These are phyloP conservation scores for Myotis brandtii DNA, from an alignment of 2,113 vertebrate genomes.

Conservation along the genomic window DNA sequence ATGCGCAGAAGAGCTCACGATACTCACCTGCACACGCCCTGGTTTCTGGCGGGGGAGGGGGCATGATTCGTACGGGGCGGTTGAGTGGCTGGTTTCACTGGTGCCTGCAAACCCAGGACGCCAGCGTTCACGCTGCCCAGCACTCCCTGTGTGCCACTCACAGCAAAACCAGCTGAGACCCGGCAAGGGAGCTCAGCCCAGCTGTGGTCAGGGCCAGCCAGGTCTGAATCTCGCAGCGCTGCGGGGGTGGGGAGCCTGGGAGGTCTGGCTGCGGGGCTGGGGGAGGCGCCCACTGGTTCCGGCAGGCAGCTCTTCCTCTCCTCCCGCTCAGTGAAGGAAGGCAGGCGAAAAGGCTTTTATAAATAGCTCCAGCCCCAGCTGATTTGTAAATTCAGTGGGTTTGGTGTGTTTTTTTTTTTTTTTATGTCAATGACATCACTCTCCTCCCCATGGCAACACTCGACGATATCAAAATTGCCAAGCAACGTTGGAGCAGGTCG, in stretches of 20 bases:
- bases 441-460: slow-evolving; percentile 90
- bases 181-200: slow-evolving; percentile 36
- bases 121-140: background rate
- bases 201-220: slow-evolving; percentile 56
- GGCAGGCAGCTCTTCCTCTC: slow-evolving; percentile 70
- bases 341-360: slow-evolving; percentile 80
- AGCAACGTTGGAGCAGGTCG: slow-evolving; percentile 83
- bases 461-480: slow-evolving; percentile 86
- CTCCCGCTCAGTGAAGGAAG: slow-evolving; percentile 73
- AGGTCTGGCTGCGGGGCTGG: background rate
- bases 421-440: slow-evolving; percentile 89
- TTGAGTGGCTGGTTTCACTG: background rate
- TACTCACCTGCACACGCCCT: background rate
- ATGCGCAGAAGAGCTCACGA: background rate
- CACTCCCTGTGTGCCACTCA: background rate
- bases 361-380: slow-evolving; percentile 87
- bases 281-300: background rate
- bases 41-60: too few species aligned
- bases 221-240: slow-evolving; percentile 10
- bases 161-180: slow-evolving; percentile 6
- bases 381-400: slow-evolving; percentile 88
- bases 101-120: background rate
- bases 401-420: background rate
- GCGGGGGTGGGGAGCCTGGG: background rate
- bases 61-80: background rate